Evolutionary conservation across 2,888 invertebrate genomes (phyloP).

Genomic region (Stenotaenia linearis): DNA sequence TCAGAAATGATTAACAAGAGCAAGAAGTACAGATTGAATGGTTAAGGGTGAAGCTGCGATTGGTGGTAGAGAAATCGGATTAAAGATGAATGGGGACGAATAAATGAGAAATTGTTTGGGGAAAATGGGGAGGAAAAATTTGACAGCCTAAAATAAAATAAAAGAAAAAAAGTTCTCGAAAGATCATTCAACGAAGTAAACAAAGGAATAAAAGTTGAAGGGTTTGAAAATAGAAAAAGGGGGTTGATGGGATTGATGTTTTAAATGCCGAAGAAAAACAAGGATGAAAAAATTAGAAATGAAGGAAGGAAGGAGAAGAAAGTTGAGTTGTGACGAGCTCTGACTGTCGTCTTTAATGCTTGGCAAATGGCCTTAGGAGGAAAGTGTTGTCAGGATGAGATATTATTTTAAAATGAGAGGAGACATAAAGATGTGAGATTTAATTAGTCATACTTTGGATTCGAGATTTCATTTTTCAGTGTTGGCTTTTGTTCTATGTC

Average conservation of each 20-base stretch:
- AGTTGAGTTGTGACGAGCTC: not conserved
- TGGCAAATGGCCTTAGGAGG: not conserved
- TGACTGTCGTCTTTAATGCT: not conserved
- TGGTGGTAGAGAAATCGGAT: not conserved
- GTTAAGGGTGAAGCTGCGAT: not conserved
- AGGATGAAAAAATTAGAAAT: not conserved
- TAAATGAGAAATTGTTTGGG: not conserved
- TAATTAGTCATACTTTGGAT: not conserved
- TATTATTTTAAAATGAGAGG: not conserved
- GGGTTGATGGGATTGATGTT: not conserved
- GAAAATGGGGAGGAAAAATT: not conserved
- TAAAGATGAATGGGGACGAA: not conserved
- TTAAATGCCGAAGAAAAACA: not conserved
- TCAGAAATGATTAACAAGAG: not conserved
- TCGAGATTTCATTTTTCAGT: too few species aligned
- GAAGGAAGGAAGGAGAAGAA: not conserved
- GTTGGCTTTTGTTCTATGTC: too few species aligned
- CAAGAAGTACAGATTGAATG: not conserved
- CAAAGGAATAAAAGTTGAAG: not conserved
- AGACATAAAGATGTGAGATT: not conserved
- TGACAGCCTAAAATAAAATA: not conserved
- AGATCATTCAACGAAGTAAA: not conserved
- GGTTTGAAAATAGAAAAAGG: not conserved
- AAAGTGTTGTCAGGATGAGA: conserved; percentile 20
- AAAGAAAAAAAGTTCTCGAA: not conserved